Base-by-base conservation (phyloP, 1,140 invertebrate species). In the Reticulitermes speratus region DNA sequence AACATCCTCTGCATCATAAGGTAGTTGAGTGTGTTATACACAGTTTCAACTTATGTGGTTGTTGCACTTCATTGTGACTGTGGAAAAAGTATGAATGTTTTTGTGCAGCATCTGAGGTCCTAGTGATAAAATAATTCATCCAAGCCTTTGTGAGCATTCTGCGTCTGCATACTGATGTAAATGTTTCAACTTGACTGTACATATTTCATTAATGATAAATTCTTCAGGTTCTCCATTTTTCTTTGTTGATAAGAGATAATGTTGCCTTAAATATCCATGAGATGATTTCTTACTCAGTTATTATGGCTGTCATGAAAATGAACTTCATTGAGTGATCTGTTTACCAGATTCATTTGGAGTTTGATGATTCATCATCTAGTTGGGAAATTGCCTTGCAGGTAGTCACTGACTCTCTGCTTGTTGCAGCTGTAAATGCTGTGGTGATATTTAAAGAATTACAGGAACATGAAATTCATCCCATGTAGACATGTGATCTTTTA, bases 181-280 rank as follows among this genome's bases (percentile, higher is more conserved):
- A 75, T 75, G 65, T 75, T 75, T 65, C 7, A 5, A 65, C 59
- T 19, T 65, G 21, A 65, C 59, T 65, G 59, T 65, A 65, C 59
- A 65, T 65, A 65, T 65, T 65, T 65, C 59, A 65, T 65, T 65
- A 65, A 9, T 65, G 59, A 65, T 65, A 23, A 65, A 65, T 65
- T 75, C 65, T 75, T 75, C 65, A 75, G 25, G n/a, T 75, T 30
- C 25, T 75, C 65, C n/a, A 75, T 75, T 75, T 75, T 75, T 25
- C n/a, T 75, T 30, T 75, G 65, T 75, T 75, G 7, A 30, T 75
- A 75, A 30, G 65, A 75, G n/a, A 75, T 75, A 75, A 75, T 75
- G n/a, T 75, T 75, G 65, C 65, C 65, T 75, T 75, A 75, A 75
- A 75, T 75, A 75, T 75, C n/a, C 65, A 75, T 75, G 65, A 75